Base-by-base conservation (phyloP, 2,797 vertebrate genomes). In the Danio choprae region DNA sequence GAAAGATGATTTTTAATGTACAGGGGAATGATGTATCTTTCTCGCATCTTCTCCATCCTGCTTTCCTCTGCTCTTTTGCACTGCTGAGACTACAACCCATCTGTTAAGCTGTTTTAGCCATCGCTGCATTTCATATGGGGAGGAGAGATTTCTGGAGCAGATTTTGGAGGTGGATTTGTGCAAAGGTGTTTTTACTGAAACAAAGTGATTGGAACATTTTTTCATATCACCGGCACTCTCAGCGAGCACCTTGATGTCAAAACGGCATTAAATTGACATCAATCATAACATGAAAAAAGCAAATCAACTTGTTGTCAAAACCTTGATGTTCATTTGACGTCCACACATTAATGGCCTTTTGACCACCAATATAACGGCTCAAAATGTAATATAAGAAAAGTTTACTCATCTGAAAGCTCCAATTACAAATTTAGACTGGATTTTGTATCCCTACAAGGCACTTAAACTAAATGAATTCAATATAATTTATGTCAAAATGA, bases 11-110 rank as follows among this genome's bases (percentile, higher is more conserved):
- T 60, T 69, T 70, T 62, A 70, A 71, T 43, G 65, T 53, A 20
- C 53, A 70, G 76, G 76, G 78, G 22, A 60, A 59, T 69, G 44
- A 71, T 79, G 46, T 40, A 59, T 78, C 29, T 56, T 7, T 58
- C 22, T 62, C 4, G 9, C 36, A 79, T 70, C 46, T 16, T 41
- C 18, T 71, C 56, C 44, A 62, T 71, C 46, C 65, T 51, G 13
- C 6, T 58, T 48, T 68, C 53, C n/a, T 15, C n/a, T 38, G 56
- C 56, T 50, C 29, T 50, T 11, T 2, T 48, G 51, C 41, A 44
- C 41, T 46, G 29, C 56, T 78, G 65, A 62, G 55, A 62, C 38
- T 48, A 18, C 20, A 79, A 71, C 15, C 20, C 46, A 79, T 62
- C 43, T 1, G n/a, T 60, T 70, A 53, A 51, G 44, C 3, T 78